Percentiles rank a stretch among this genome's conserved stretches.
Evolutionary conservation across 2,797 vertebrate species (phyloP).

Genomic region (Peromyscus attwateri): DNA sequence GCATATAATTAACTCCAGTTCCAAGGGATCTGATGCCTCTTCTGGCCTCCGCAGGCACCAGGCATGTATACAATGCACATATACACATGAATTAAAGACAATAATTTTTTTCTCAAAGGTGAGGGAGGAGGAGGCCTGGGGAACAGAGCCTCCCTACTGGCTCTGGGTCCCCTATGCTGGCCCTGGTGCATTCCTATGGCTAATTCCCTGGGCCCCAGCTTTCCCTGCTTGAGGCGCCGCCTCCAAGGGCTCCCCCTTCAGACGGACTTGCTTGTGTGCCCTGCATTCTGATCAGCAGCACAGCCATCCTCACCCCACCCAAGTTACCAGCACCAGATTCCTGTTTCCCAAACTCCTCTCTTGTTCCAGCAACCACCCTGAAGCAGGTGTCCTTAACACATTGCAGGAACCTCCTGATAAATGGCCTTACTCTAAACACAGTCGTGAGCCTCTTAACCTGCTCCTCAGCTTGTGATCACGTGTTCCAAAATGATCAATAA

Average conservation of each 20-base stretch:
- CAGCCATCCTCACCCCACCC: too few species aligned
- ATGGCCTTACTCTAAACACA: too few species aligned
- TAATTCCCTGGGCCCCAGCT: background rate
- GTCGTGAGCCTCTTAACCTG: background rate
- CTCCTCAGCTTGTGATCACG: rapidly evolving
- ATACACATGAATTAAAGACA: background rate
- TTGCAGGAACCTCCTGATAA: background rate
- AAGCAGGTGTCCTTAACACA: background rate
- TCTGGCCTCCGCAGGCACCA: background rate
- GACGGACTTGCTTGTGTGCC: background rate
- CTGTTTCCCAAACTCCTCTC: background rate
- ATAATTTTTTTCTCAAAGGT: background rate
- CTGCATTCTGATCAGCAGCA: background rate
- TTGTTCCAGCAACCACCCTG: background rate
- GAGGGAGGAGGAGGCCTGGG: background rate
- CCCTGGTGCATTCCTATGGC: background rate
- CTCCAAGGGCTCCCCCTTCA: background rate
- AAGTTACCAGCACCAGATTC: background rate
- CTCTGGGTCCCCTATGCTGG: background rate
- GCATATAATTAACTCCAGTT: background rate
- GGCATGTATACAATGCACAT: background rate
- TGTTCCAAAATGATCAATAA: background rate
- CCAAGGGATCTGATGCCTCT: background rate
- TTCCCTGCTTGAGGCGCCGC: background rate
- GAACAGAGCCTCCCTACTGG: background rate